Evolutionary conservation across 2,797 vertebrate species (phyloP).

Genomic region (Tachyglossus aculeatus): DNA sequence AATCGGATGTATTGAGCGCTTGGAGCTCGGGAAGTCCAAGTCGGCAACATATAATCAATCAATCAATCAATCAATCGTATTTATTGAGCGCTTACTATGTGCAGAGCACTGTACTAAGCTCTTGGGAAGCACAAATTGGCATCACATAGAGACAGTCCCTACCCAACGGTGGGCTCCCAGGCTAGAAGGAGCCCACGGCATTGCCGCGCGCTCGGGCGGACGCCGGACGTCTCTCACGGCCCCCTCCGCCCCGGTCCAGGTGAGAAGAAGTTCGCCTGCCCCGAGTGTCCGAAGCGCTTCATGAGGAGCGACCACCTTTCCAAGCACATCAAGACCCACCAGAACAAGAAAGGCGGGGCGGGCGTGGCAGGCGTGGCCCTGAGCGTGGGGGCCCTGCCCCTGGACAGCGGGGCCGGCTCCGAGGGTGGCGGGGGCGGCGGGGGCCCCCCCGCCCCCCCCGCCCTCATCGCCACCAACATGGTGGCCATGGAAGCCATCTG

Average conservation of each 20-base stretch:
- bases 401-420: constrained; percentile 75
- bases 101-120: too few relatives aligned
- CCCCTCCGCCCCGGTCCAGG: constrained; percentile 69
- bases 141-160: too few relatives aligned
- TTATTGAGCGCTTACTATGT: too few relatives aligned
- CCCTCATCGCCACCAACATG: constrained; percentile 85
- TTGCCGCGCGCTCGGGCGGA: too few relatives aligned
- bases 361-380: constrained; percentile 57
- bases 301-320: constrained; percentile 98
- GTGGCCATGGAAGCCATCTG: constrained; percentile 92
- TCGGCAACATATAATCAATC: too few relatives aligned
- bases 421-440: constrained; percentile 74
- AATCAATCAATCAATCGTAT: too few relatives aligned
- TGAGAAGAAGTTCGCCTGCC: constrained; percentile 91
- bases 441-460: constrained; percentile 76
- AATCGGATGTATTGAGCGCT: too few relatives aligned
- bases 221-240: too few relatives aligned
- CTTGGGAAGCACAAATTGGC: too few relatives aligned
- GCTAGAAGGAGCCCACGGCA: too few relatives aligned
- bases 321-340: constrained; percentile 96
- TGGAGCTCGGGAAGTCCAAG: too few relatives aligned
- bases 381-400: constrained; percentile 74
- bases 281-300: constrained; percentile 94
- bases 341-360: constrained; percentile 85
- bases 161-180: too few relatives aligned